Evolutionary conservation across 2,888 invertebrate species (phyloP).

Genomic region (Lycia hirtaria): DNA sequence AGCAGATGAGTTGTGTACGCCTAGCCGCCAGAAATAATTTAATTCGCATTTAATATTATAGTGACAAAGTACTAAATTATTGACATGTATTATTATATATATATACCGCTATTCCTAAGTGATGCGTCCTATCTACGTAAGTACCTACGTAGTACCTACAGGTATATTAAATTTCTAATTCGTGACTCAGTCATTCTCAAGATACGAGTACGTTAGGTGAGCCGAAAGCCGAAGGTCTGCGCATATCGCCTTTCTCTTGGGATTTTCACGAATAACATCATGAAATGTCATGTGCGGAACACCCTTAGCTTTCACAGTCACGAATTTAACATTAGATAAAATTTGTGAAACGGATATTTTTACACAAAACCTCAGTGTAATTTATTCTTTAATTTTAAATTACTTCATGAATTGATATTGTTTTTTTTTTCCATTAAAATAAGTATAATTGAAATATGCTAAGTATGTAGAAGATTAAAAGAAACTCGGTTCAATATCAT

Average conservation of each 20-base stretch:
- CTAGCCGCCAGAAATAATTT: too few relatives aligned
- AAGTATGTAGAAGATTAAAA: too few relatives aligned
- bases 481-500: too few relatives aligned
- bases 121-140: not conserved
- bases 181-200: conserved; percentile 49
- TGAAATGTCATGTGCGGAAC: conserved; percentile 57
- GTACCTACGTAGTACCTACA: not conserved
- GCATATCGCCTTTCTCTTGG: conserved; percentile 64
- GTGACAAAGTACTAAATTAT: not conserved
- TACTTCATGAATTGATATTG: too few relatives aligned
- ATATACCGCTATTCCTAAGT: not conserved
- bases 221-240: conserved; percentile 29
- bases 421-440: too few relatives aligned
- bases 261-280: conserved; percentile 57
- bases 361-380: too few relatives aligned
- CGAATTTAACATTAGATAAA: conserved; percentile 42
- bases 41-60: too few relatives aligned
- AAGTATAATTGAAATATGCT: too few relatives aligned
- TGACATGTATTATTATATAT: not conserved
- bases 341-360: conserved; percentile 23
- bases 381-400: too few relatives aligned
- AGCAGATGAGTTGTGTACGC: too few relatives aligned
- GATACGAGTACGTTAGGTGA: conserved; percentile 13
- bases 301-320: conserved; percentile 50
- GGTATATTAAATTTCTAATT: conserved; percentile 52